phyloP scores from a whole-genome alignment of 2,797 vertebrate genomes.

The Cacajao melanocephalus region DNA sequence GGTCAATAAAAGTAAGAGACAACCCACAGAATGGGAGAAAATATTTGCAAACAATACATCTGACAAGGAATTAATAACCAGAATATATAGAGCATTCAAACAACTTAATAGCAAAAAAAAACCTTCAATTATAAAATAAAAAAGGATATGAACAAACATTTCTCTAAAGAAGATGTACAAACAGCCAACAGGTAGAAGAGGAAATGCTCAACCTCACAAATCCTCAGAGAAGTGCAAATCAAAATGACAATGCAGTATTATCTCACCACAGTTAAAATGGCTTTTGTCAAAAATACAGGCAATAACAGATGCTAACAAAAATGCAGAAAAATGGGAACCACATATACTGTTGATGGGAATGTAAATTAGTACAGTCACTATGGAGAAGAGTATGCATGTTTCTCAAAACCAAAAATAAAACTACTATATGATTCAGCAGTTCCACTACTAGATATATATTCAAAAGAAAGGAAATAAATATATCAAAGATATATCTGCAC shows the following conservation, averaged over 20 bases:
- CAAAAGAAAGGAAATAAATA: background rate
- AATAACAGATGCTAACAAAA: background rate
- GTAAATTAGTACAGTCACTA: background rate
- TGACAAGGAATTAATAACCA: background rate
- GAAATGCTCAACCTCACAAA: background rate
- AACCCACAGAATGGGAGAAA: background rate
- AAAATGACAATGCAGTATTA: fast-evolving
- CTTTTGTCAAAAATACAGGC: background rate
- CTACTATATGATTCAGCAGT: background rate
- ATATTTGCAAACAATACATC: background rate
- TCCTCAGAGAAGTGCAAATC: background rate
- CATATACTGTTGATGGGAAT: background rate
- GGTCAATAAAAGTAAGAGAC: background rate
- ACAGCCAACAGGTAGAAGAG: background rate
- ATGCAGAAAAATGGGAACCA: background rate
- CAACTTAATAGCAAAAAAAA: background rate
- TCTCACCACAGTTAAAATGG: background rate
- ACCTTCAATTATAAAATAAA: background rate
- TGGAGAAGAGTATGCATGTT: background rate
- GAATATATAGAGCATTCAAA: background rate
- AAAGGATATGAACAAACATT: background rate
- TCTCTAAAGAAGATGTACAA: no score
- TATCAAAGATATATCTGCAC: background rate
- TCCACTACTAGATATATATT: background rate
- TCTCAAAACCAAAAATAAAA: background rate